These are phyloP conservation scores for Malurus alboscapulatus DNA, from an alignment of 2,113 vertebrate genomes.

Conservation along the genomic window DNA sequence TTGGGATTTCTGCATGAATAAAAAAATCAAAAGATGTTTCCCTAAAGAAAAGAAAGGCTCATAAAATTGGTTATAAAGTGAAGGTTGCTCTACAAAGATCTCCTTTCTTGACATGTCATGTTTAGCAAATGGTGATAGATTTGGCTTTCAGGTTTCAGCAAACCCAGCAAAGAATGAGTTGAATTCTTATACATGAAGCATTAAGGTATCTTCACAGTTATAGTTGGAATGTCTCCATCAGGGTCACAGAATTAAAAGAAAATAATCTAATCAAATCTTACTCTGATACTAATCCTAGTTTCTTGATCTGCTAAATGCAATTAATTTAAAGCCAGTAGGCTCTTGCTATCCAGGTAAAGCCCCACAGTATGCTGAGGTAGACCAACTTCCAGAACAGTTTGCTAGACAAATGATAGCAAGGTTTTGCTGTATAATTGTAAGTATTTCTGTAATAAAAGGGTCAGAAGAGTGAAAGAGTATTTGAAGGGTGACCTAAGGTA, in stretches of 20 bases:
- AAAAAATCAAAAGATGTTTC: not conserved
- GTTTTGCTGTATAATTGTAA: not conserved
- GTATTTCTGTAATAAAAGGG: not conserved
- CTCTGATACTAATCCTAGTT: not conserved
- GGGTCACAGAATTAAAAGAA: not conserved
- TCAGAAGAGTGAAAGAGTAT: not conserved
- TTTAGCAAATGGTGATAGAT: not conserved
- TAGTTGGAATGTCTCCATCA: not conserved
- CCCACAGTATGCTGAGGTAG: not conserved
- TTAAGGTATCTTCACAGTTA: fast-evolving
- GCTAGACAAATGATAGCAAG: not conserved
- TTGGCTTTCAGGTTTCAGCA: not conserved
- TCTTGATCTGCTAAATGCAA: not conserved
- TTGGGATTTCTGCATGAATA: not conserved
- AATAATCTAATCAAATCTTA: not conserved
- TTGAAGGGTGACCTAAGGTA: not conserved
- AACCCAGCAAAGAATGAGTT: not conserved
- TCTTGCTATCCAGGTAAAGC: not conserved
- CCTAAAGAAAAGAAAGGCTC: not conserved
- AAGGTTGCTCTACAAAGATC: not conserved
- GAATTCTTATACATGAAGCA: not conserved
- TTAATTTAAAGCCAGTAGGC: not conserved
- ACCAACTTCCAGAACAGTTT: not conserved
- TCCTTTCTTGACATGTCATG: not conserved
- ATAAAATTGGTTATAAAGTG: not conserved